Conservation (phyloP, 2,113 vertebrate species). For the Pelodiscus sinensis region DNA sequence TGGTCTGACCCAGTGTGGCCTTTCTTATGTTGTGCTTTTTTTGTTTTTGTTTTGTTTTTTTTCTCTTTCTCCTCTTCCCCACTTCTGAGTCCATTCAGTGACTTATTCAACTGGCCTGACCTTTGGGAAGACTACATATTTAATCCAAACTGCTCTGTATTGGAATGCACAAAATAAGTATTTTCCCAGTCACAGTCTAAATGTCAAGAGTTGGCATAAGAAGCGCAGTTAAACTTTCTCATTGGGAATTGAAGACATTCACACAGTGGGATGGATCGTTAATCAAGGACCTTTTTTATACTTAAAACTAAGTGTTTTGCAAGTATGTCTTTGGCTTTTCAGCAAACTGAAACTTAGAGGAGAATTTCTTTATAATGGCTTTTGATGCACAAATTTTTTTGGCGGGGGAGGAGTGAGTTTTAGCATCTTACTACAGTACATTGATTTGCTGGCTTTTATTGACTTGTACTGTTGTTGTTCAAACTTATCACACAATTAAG, state of each 20-base stretch:
- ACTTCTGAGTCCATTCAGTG: background rate
- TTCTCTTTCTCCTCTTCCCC: too few species aligned
- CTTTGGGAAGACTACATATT: background rate
- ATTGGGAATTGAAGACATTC: background rate
- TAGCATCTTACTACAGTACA: background rate
- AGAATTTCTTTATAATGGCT: constrained; percentile 15
- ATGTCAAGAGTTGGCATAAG: background rate
- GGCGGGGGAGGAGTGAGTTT: background rate
- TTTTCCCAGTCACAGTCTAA: background rate
- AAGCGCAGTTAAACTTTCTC: background rate
- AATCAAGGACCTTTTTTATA: background rate
- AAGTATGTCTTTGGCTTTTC: constrained; percentile 17
- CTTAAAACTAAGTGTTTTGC: background rate
- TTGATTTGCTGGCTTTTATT: background rate
- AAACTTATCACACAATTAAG: background rate
- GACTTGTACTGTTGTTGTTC: background rate
- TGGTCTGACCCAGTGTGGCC: background rate
- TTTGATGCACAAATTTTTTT: background rate
- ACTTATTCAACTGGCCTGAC: background rate
- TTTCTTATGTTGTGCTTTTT: background rate
- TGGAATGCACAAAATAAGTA: background rate
- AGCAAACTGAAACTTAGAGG: constrained; percentile 17
- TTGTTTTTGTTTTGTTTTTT: background rate
- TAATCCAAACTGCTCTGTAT: background rate
- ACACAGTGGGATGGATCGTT: background rate